phyloP scores from a whole-genome alignment of 2,888 invertebrate genomes.

The Deroplatys truncata region DNA sequence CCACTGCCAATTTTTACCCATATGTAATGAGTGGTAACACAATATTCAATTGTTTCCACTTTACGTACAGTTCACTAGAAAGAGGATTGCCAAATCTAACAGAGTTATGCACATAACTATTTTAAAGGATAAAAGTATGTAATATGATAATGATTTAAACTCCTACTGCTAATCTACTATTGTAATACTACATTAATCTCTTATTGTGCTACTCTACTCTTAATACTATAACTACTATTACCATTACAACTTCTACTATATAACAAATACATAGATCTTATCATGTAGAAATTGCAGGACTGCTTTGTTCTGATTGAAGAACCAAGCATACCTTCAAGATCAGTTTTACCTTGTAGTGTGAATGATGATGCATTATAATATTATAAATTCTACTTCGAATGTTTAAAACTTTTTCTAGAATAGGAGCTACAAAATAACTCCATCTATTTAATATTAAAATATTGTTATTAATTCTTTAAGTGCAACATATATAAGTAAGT shows the following conservation, averaged over 20 bases:
- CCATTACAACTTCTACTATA: neutral
- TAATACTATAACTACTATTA: neutral
- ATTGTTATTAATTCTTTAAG: slow-evolving; percentile 18
- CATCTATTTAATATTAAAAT: neutral
- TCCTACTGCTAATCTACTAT: neutral
- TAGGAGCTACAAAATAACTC: slow-evolving; percentile 1
- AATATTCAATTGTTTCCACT: slow-evolving; percentile 9
- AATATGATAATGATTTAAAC: neutral
- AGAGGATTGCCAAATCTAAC: slow-evolving; percentile 9
- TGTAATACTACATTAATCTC: neutral
- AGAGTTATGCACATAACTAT: slow-evolving; percentile 11
- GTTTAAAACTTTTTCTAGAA: slow-evolving; percentile 1
- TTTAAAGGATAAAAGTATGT: neutral
- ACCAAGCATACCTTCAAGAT: neutral
- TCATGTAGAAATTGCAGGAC: neutral
- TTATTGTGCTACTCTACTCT: neutral
- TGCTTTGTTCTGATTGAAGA: neutral
- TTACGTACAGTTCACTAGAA: slow-evolving; percentile 8
- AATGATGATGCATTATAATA: neutral
- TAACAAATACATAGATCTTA: neutral
- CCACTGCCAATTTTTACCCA: slow-evolving; percentile 24
- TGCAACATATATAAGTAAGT: slow-evolving; percentile 5
- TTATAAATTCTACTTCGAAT: neutral
- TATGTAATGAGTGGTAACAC: slow-evolving; percentile 7
- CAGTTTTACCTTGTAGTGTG: slow-evolving; percentile 6